A percentile compares a stretch with the other conserved stretches of the same genome.
phyloP scores from a whole-genome alignment of 2,888 invertebrate genomes.

The Diogma glabrata region DNA sequence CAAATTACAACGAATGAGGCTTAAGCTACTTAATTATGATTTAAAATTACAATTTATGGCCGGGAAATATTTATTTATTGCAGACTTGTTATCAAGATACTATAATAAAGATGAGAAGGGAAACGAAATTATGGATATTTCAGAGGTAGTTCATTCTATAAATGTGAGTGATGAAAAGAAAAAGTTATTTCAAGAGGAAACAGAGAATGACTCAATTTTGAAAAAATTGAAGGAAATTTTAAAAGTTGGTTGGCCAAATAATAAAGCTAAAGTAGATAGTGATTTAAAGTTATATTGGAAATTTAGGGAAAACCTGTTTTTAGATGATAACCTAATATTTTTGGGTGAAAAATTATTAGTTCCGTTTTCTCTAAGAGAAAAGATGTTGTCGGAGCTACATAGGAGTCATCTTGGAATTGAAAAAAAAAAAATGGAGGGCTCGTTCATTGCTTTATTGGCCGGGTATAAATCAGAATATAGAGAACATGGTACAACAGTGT shows the following conservation, averaged over 20 bases:
- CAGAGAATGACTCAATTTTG: not conserved
- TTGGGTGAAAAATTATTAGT: too few relatives aligned
- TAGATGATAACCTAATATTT: too few relatives aligned
- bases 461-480: conserved; percentile 18
- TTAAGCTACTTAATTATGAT: conserved; percentile 18
- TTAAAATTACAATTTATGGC: conserved; percentile 16
- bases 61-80: conserved; percentile 17
- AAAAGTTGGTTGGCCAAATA: too few relatives aligned
- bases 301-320: too few relatives aligned
- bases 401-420: conserved; percentile 21
- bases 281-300: too few relatives aligned
- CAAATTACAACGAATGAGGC: conserved; percentile 18
- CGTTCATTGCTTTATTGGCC: conserved; percentile 22
- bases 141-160: too few relatives aligned
- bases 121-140: too few relatives aligned
- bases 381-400: conserved; percentile 18
- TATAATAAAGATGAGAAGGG: not conserved
- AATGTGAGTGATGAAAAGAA: too few relatives aligned
- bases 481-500: conserved; percentile 13
- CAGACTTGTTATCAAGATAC: conserved; percentile 15
- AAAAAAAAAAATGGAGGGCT: conserved; percentile 22
- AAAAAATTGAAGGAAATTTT: not conserved
- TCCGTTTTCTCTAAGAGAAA: conserved; percentile 13
- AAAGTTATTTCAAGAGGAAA: too few relatives aligned
- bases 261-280: too few relatives aligned